Percentiles rank a stretch among this genome's conserved stretches.
These are phyloP conservation scores for Arrhopalites spinosus DNA, from an alignment of 2,888 invertebrate genomes.

Conservation along the genomic window DNA sequence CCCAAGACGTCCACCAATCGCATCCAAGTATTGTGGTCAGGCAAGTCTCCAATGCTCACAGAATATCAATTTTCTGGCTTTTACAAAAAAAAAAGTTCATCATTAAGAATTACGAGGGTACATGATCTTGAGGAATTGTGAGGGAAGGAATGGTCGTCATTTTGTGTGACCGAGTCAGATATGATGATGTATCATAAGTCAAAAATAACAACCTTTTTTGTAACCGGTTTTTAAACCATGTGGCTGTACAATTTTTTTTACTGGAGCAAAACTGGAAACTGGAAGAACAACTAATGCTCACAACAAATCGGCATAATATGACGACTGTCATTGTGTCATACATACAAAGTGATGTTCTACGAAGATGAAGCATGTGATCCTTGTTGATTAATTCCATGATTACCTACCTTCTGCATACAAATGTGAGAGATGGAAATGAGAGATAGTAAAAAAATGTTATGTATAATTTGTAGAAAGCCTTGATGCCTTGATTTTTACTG, in stretches of 20 bases:
- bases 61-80: slow-evolving; percentile 2
- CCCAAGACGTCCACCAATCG: slow-evolving; percentile 26
- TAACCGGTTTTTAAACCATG: too few relatives aligned
- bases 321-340: neutral
- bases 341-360: neutral
- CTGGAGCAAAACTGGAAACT: neutral
- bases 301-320: neutral
- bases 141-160: too few relatives aligned
- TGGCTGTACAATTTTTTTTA: too few relatives aligned
- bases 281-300: neutral
- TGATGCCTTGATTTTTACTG: neutral
- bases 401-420: neutral
- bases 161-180: too few relatives aligned
- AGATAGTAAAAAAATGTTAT: neutral
- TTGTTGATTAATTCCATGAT: slow-evolving; percentile 6
- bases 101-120: too few relatives aligned
- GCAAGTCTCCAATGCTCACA: neutral
- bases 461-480: slow-evolving; percentile 6
- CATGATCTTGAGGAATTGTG: too few relatives aligned
- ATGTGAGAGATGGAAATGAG: neutral
- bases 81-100: too few relatives aligned
- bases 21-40: neutral
- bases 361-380: neutral
- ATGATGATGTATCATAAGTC: too few relatives aligned
- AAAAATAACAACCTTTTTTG: too few relatives aligned